Conservation (phyloP, 2,797 vertebrate genomes). For the Etheostoma nigrum region DNA sequence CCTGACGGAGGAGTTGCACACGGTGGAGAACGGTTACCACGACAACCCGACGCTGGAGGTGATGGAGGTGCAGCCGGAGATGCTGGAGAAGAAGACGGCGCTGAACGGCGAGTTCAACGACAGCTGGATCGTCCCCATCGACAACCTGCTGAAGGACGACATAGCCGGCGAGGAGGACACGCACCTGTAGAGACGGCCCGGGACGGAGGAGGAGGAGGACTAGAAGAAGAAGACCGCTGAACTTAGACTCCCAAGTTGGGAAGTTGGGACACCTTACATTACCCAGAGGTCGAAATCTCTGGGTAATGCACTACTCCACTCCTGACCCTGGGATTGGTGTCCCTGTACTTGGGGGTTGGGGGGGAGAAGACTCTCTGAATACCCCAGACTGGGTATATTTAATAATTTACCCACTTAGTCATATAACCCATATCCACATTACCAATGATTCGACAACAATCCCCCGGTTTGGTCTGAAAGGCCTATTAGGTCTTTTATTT, state of each 20-base stretch:
- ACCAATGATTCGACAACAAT: too few relatives aligned
- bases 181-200: conserved; percentile 86
- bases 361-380: too few relatives aligned
- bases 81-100: conserved; percentile 95
- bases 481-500: background rate
- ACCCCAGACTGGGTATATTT: too few relatives aligned
- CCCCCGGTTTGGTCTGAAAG: background rate
- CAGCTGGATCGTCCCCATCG: conserved; percentile 96
- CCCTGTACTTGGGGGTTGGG: too few relatives aligned
- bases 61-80: conserved; percentile 95
- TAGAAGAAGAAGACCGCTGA: background rate
- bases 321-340: too few relatives aligned
- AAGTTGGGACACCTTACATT: too few relatives aligned
- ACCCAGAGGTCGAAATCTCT: too few relatives aligned
- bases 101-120: conserved; percentile 93
- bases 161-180: conserved; percentile 95
- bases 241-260: too few relatives aligned
- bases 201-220: background rate
- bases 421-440: too few relatives aligned
- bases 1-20: conserved; percentile 96
- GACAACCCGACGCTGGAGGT: conserved; percentile 98
- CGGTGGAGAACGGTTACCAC: conserved; percentile 97
- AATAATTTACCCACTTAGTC: too few relatives aligned
- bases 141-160: conserved; percentile 93
- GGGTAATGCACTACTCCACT: too few relatives aligned